These are phyloP conservation scores for Leptopilina boulardi DNA, from an alignment of 1,140 invertebrate species.

Conservation along the genomic window DNA sequence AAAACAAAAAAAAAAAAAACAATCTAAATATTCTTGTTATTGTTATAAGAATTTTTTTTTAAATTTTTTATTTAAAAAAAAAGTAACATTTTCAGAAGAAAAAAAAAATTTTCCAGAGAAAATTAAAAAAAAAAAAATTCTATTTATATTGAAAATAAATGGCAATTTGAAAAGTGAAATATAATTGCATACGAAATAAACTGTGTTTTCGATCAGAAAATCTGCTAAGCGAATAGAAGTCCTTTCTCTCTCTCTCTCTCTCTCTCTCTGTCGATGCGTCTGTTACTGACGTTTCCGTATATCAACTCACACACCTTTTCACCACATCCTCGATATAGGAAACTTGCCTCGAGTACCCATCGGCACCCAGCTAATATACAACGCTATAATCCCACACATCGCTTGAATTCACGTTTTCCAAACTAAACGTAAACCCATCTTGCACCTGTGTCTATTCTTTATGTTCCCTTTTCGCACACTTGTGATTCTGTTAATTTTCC, in stretches of 20 bases:
- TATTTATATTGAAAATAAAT: no score
- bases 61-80: no score
- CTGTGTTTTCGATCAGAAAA: conserved; percentile 49
- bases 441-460: conserved; percentile 38
- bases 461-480: conserved; percentile 58
- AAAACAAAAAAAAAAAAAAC: no score
- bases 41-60: not conserved
- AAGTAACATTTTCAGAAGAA: no score
- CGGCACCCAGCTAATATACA: conserved; percentile 65
- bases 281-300: conserved; percentile 74
- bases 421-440: conserved; percentile 18
- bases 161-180: not conserved
- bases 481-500: conserved; percentile 31
- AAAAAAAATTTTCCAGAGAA: no score
- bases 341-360: conserved; percentile 66
- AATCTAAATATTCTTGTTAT: not conserved
- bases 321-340: conserved; percentile 40
- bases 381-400: not conserved
- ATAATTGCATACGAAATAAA: conserved; percentile 29
- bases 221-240: conserved; percentile 61
- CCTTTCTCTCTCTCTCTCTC: conserved; percentile 54
- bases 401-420: conserved; percentile 34
- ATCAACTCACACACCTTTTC: conserved; percentile 68
- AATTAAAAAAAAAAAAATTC: no score
- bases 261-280: conserved; percentile 71